A percentile compares a stretch with the other conserved stretches of the same genome.
These are phyloP conservation scores for Mongoloraphidia duomilia DNA, from an alignment of 2,888 invertebrate species.

Conservation along the genomic window DNA sequence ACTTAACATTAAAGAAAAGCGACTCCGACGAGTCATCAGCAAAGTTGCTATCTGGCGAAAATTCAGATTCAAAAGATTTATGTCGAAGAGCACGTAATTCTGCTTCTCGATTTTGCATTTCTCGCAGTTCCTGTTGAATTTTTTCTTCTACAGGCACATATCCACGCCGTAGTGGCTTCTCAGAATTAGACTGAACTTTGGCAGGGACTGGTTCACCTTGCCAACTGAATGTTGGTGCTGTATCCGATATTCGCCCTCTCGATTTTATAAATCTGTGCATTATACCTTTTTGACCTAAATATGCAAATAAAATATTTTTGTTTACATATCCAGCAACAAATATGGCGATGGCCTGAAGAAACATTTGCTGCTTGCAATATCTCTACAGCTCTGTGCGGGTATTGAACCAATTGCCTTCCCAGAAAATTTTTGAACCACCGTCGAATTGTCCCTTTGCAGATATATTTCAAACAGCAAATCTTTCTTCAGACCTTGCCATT, in stretches of 20 bases:
- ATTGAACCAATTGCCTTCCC: too few relatives aligned
- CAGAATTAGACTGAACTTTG: constrained; percentile 28
- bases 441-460: too few relatives aligned
- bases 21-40: constrained; percentile 7
- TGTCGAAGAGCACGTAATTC: constrained; percentile 59
- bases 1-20: constrained; percentile 2
- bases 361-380: too few relatives aligned
- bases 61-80: constrained; percentile 42
- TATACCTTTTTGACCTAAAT: constrained; percentile 48
- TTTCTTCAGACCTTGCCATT: too few relatives aligned
- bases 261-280: constrained; percentile 78
- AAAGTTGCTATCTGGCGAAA: constrained; percentile 30
- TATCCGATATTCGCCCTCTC: constrained; percentile 48
- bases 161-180: constrained; percentile 55
- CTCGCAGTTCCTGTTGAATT: constrained; percentile 72
- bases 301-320: too few relatives aligned
- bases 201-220: constrained; percentile 22
- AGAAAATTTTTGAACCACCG: too few relatives aligned
- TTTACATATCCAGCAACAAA: too few relatives aligned
- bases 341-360: too few relatives aligned
- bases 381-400: too few relatives aligned
- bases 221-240: constrained; percentile 21
- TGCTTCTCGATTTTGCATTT: constrained; percentile 69
- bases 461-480: too few relatives aligned
- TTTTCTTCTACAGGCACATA: constrained; percentile 77